Percentiles rank a stretch among this genome's conserved stretches.
Conservation (phyloP, 1,140 invertebrate genomes). For the Nasonia giraulti region DNA sequence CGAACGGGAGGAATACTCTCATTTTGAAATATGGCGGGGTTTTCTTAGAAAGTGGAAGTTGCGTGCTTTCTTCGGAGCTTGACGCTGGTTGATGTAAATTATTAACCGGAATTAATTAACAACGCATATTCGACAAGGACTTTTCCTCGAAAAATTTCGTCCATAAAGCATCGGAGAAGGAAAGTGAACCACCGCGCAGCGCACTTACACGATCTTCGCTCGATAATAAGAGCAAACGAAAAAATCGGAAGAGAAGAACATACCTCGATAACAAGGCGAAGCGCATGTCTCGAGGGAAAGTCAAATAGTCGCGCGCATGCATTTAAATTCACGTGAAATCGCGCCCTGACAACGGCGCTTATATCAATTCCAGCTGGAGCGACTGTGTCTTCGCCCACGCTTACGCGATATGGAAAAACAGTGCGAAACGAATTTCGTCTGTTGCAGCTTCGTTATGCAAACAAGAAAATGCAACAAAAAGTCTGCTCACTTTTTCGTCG, state of each 20-base stretch:
- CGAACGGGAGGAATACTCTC: too few species aligned
- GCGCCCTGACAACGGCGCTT: too few species aligned
- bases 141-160: too few species aligned
- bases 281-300: not conserved
- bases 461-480: not conserved
- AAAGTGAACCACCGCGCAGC: too few species aligned
- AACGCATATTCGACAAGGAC: too few species aligned
- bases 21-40: not conserved
- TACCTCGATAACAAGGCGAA: not conserved
- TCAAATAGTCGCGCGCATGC: not conserved
- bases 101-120: too few species aligned
- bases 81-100: too few species aligned
- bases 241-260: not conserved
- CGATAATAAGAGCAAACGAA: too few species aligned
- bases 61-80: not conserved
- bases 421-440: not conserved
- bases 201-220: too few species aligned
- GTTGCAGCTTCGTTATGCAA: not conserved
- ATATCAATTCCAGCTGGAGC: not conserved
- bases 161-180: too few species aligned
- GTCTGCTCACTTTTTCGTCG: not conserved
- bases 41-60: not conserved
- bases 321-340: not conserved
- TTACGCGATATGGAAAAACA: not conserved
- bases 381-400: too few species aligned